Base-by-base conservation (phyloP, 2,888 invertebrate species). In the Drosophila prostipennis region DNA sequence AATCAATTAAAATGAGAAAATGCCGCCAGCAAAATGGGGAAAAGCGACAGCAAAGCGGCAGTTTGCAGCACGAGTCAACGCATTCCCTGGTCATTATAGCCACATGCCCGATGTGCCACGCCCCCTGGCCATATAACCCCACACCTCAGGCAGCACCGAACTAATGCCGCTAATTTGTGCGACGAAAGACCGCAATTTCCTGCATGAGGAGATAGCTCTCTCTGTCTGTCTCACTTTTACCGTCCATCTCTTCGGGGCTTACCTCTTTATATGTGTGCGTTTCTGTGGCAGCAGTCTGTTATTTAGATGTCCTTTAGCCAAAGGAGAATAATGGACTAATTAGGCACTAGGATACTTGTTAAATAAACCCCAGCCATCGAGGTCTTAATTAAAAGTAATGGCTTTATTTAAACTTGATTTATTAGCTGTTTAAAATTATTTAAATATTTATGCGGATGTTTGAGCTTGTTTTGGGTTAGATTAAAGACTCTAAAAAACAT, bases 1-100 rank as follows among this genome's bases (percentile, higher is more conserved):
- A 87, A 87, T 83, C 82, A 87, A 83, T 83, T 82, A 82, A 86
- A 84, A 77, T 53, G 76, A 65, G 74, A 77, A 87, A 87, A 75
- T 72, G 57, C 71, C 75, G 60, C 40, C 61, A 73, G 72, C 67
- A 51, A 46, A 55, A 48, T n/a, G 57, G 75, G 70, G 70, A 45
- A 78, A 74, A 74, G 71, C 77, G 72, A 49, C 65, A 57, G 40
- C 51, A 52, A 61, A 63, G 48, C 63, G 56, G 70, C 76, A 74
- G 55, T 83, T 81, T 74, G 63, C 69, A 71, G 72, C 72, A 48
- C 72, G 64, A 46, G 59, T 69, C 61, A 40, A 54, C 52, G 71
- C 71, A 59, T 70, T 71, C 46, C 23, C 75, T 60, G 80, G 72
- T 70, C 83, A 80, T 83, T 86, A 86, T 73, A 53, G 48, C 64